Conservation (phyloP, 35 echinoderm and acorn worm species). For the Heliocidaris erythrogramma region DNA sequence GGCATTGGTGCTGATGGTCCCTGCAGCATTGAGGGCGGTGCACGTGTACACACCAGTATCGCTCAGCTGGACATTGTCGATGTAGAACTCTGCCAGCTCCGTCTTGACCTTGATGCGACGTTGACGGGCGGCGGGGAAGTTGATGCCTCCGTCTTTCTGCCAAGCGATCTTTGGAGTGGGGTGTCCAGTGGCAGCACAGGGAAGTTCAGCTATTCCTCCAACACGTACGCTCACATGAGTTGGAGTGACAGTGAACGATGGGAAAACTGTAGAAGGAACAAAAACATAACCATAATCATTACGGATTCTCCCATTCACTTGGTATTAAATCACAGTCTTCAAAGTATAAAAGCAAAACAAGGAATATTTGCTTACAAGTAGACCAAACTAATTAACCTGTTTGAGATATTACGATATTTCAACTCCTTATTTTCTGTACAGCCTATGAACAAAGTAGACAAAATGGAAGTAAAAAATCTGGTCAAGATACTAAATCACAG, state of each 20-base stretch:
- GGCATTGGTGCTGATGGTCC: conserved; percentile 86
- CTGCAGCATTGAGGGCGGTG: conserved; percentile 85
- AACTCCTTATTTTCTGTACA: no score
- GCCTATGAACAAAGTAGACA: no score
- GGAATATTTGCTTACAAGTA: not conserved
- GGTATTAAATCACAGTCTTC: not conserved
- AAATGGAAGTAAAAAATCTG: no score
- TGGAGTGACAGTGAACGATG: conserved; percentile 80
- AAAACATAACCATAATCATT: not conserved
- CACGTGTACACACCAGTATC: conserved; percentile 94
- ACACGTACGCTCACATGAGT: conserved; percentile 64
- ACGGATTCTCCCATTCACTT: not conserved
- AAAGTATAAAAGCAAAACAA: not conserved
- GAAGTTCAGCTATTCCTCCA: conserved; percentile 61
- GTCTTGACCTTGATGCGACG: conserved; percentile 79
- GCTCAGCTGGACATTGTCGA: conserved; percentile 63
- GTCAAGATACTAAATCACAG: not conserved
- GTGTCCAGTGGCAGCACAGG: conserved; percentile 84
- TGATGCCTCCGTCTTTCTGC: conserved; percentile 90
- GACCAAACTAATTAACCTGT: not conserved
- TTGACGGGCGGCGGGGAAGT: conserved; percentile 91
- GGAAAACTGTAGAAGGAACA: conserved; percentile 80
- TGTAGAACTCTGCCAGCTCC: conserved; percentile 85
- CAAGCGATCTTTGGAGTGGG: conserved; percentile 91
- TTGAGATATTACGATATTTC: no score